phyloP scores from a whole-genome alignment of 37 sponge, comb jelly and placozoan genomes.

The Corticium candelabrum region DNA sequence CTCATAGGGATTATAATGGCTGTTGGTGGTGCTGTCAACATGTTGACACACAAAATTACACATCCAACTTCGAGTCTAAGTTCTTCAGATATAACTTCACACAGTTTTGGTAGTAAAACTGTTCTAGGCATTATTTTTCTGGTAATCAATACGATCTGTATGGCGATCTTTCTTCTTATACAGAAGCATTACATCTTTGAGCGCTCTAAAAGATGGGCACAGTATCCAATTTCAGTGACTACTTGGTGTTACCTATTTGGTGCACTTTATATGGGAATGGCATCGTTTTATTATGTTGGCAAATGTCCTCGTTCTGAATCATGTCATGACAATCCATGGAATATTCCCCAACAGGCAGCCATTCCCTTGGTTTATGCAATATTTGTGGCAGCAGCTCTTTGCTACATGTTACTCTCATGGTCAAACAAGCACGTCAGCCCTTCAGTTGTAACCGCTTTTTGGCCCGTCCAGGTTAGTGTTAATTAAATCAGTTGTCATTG shows the following conservation, averaged over 20 bases:
- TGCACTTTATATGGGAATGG: constrained; percentile 56
- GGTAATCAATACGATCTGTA: constrained; percentile 39
- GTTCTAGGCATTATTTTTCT: constrained; percentile 31
- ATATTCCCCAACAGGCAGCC: constrained; percentile 26
- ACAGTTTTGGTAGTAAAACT: not conserved
- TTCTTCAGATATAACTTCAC: too few relatives aligned
- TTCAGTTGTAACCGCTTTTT: constrained; percentile 72
- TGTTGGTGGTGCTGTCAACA: constrained; percentile 55
- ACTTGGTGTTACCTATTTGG: constrained; percentile 68
- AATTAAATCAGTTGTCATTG: too few relatives aligned
- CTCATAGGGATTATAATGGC: constrained; percentile 47
- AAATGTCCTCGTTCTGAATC: not conserved
- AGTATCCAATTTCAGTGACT: constrained; percentile 49
- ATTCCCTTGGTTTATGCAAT: constrained; percentile 66
- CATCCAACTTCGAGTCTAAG: not conserved
- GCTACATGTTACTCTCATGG: constrained; percentile 77
- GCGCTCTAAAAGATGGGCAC: constrained; percentile 27
- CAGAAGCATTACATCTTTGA: constrained; percentile 65
- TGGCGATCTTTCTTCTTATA: constrained; percentile 32
- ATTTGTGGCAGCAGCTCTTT: constrained; percentile 65
- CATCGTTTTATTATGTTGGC: constrained; percentile 29
- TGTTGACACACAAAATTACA: constrained; percentile 15
- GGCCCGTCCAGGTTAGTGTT: constrained; percentile 72
- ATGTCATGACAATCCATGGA: not conserved
- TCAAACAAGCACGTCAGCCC: constrained; percentile 49